Conservation (phyloP, 1,140 invertebrate species). For the Drosophila mauritiana region DNA sequence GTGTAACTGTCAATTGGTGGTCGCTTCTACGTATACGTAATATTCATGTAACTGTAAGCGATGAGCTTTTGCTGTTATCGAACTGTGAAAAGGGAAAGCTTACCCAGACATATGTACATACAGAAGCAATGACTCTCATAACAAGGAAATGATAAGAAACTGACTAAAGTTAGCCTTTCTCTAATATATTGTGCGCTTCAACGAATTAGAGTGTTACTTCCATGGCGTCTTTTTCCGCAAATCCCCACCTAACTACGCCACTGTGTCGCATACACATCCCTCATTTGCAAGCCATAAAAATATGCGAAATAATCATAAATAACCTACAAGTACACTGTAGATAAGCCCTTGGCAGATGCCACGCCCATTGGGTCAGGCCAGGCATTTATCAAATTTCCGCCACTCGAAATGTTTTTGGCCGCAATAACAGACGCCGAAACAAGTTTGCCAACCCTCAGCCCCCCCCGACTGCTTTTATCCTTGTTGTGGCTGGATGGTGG, state of each 20-base stretch:
- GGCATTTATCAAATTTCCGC: conserved; percentile 59
- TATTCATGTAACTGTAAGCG: not conserved
- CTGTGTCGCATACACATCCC: conserved; percentile 25
- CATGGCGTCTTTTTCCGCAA: not conserved
- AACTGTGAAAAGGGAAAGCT: conserved; percentile 19
- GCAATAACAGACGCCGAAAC: conserved; percentile 54
- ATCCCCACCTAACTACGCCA: conserved; percentile 1
- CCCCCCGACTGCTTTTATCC: not conserved
- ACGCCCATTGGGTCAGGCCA: conserved; percentile 65
- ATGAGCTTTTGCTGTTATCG: conserved; percentile 17
- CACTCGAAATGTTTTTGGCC: conserved; percentile 25
- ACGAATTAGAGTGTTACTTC: not conserved
- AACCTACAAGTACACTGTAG: conserved; percentile 57
- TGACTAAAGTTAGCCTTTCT: conserved; percentile 2
- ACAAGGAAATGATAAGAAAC: conserved; percentile 13
- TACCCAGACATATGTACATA: not conserved
- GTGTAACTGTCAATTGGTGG: conserved; percentile 1
- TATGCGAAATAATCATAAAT: conserved; percentile 65
- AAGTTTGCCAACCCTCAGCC: conserved; percentile 29
- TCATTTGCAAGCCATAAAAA: conserved; percentile 51
- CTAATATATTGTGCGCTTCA: not conserved
- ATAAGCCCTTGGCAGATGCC: conserved; percentile 52
- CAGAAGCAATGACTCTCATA: conserved; percentile 3
- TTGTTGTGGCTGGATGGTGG: not conserved
- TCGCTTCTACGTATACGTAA: conserved; percentile 8